Percentiles rank a stretch among this genome's conserved stretches.
Evolutionary conservation across 1,140 invertebrate genomes (phyloP).

Genomic region (Euschistus heros): DNA sequence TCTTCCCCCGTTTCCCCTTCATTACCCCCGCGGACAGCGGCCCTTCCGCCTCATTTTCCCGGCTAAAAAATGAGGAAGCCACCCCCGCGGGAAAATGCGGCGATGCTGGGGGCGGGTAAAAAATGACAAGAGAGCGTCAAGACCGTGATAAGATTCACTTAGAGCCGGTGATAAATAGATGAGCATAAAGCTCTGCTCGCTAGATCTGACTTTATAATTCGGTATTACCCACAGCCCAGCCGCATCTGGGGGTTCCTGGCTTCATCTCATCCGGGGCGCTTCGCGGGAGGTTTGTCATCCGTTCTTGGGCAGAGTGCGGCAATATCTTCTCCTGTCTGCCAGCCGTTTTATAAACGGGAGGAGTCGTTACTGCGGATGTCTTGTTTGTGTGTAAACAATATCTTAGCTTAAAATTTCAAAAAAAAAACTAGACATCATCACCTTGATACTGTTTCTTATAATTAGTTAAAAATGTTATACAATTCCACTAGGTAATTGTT

Average conservation of each 20-base stretch:
- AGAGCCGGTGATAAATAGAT: constrained; percentile 5
- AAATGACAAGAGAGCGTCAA: constrained; percentile 11
- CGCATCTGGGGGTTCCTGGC: background rate
- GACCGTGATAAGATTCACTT: constrained; percentile 10
- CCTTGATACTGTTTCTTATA: no score
- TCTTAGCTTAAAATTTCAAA: no score
- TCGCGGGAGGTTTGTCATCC: no score
- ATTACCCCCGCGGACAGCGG: background rate
- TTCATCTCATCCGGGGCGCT: background rate
- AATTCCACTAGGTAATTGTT: no score
- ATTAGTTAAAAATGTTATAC: no score
- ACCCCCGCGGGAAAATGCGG: constrained; percentile 1
- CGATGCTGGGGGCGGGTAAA: background rate
- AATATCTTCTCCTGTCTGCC: no score
- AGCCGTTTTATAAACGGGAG: no score
- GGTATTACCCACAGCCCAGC: background rate
- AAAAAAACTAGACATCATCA: no score
- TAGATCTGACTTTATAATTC: constrained; percentile 11
- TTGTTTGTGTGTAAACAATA: no score
- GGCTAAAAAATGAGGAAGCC: constrained; percentile 1
- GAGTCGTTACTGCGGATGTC: no score
- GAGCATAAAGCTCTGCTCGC: background rate
- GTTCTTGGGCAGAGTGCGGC: no score
- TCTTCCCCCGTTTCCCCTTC: background rate
- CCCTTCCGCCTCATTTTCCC: constrained; percentile 8